A percentile compares a stretch with the other conserved stretches of the same genome.
Conservation (phyloP, 1,140 invertebrate species). For the Lordiphosa collinella region DNA sequence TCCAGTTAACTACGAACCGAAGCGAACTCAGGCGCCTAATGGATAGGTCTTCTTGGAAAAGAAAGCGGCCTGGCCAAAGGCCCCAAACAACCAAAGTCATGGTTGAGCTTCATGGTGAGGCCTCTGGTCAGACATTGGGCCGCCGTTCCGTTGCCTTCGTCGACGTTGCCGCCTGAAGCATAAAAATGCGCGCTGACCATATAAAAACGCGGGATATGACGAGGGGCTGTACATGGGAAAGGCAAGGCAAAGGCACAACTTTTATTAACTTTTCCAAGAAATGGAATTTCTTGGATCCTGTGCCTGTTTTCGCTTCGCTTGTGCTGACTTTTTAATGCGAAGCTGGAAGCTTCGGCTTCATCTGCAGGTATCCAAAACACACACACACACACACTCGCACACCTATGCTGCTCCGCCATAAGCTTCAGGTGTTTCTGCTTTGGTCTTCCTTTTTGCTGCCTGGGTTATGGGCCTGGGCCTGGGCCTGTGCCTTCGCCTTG, state of each 20-base stretch:
- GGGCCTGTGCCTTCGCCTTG: conserved; percentile 12
- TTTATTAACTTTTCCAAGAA: conserved; percentile 76
- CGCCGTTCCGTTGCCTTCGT: conserved; percentile 36
- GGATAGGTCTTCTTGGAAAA: conserved; percentile 73
- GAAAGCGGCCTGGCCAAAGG: conserved; percentile 61
- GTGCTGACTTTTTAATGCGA: conserved; percentile 68
- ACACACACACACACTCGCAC: conserved; percentile 19
- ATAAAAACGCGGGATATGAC: conserved; percentile 17
- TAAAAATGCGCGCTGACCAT: conserved; percentile 59
- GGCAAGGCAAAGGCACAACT: conserved; percentile 71
- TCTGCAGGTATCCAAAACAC: conserved; percentile 34
- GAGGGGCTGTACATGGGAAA: conserved; percentile 39
- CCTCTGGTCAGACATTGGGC: conserved; percentile 61
- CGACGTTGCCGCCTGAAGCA: conserved; percentile 23
- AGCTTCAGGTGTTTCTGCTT: conserved; percentile 67
- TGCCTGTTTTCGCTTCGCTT: conserved; percentile 71
- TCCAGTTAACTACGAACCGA: conserved; percentile 51
- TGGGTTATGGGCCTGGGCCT: too few species aligned
- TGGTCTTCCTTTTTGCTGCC: conserved; percentile 47
- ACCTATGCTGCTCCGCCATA: conserved; percentile 20
- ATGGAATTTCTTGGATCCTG: conserved; percentile 75
- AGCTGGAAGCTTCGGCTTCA: conserved; percentile 29
- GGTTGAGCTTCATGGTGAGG: conserved; percentile 19
- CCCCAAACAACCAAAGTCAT: conserved; percentile 48
- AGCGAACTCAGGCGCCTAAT: conserved; percentile 72